Percentiles rank a stretch among this genome's conserved stretches.
Conservation (phyloP, 1,140 invertebrate species). For the Paramacrobiotus metropolitanus region DNA sequence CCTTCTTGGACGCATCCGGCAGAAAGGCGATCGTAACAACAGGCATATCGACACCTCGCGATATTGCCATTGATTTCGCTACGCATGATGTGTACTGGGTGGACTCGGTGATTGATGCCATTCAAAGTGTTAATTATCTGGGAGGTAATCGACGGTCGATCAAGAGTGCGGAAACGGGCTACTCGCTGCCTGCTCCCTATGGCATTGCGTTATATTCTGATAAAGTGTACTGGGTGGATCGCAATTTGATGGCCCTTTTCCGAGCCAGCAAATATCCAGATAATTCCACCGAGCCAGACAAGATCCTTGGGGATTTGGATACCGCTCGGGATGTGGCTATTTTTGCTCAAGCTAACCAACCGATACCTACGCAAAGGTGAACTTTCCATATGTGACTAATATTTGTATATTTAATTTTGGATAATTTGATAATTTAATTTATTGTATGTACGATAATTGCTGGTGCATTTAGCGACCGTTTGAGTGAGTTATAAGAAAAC, state of each 20-base stretch:
- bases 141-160: constrained; percentile 37
- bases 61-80: constrained; percentile 72
- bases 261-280: constrained; percentile 20
- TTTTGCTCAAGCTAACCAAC: constrained; percentile 64
- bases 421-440: neutral
- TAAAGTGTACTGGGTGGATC: constrained; percentile 84
- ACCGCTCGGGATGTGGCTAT: constrained; percentile 68
- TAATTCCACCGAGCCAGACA: constrained; percentile 43
- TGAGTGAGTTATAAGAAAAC: too few relatives aligned
- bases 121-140: constrained; percentile 39
- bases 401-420: constrained; percentile 2
- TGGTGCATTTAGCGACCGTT: too few relatives aligned
- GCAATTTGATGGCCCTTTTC: constrained; percentile 66
- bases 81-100: constrained; percentile 95
- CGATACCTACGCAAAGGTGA: constrained; percentile 20
- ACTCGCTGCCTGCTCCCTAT: constrained; percentile 62
- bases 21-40: constrained; percentile 65
- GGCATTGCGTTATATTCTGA: constrained; percentile 53
- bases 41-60: constrained; percentile 67
- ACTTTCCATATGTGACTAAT: constrained; percentile 5
- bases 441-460: neutral
- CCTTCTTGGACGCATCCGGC: constrained; percentile 63
- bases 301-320: constrained; percentile 51
- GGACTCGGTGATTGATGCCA: constrained; percentile 70
- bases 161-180: neutral